Base-by-base conservation (phyloP, 2,113 vertebrate genomes). In the Chionodraco myersi region DNA sequence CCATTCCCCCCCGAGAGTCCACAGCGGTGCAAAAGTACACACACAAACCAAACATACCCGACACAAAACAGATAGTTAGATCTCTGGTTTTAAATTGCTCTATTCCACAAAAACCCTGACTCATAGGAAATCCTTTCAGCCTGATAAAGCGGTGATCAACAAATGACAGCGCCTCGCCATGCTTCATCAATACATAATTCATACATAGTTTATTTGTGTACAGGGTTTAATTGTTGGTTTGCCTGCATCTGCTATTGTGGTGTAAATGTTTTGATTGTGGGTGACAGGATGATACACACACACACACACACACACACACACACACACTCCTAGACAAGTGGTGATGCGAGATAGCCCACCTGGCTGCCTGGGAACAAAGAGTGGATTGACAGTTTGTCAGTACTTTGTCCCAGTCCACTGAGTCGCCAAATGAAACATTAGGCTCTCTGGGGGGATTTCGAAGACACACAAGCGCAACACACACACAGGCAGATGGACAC, bases 81-180 rank as follows among this genome's bases (percentile, higher is more conserved):
- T 77, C 70, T 62, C 49, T 62, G 64, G 18, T 80, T 88, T 83
- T 79, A 76, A 73, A 80, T 72, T 23, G 11, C 72, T 79, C 77
- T 63, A 44, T 77, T 83, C 74, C 82, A 34, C 26, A 75, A 82
- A 89, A 90, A 49, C 10, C 80, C 74, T 91, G 86, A 91, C 80
- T 88, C 86, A 79, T 49, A 82, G 85, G 72, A 86, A 89, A 82
- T 82, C 86, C 84, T 86, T 83, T 82, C 76, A 63, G 77, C 59
- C 67, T 3, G 7, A 72, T 82, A 80, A 76, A 80, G 67, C 68
- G 59, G 71, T 21, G 64, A 75, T 79, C 63, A 54, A 80, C 75
- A 45, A 65, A 60, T 77, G 61, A 60, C 74, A 68, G 77, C 18
- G 0, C 53, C 75, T 68, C 23, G 1, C 69, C 54, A 3, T 26